phyloP scores from a whole-genome alignment of 2,888 invertebrate genomes.

The Ophion obscuratus region DNA sequence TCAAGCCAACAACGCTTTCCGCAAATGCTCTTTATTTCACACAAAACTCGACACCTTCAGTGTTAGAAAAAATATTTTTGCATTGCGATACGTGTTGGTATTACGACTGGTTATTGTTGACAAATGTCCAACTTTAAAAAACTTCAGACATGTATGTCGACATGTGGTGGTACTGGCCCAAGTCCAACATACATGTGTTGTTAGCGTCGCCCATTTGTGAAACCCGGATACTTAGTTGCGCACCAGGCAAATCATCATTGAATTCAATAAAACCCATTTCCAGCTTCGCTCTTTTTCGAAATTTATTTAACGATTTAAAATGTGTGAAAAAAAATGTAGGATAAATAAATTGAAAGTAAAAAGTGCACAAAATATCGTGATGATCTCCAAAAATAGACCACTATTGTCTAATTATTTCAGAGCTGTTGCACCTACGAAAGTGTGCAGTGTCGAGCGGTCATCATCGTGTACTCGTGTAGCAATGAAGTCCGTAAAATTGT shows the following conservation, averaged over 20 bases:
- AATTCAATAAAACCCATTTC: neutral
- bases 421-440: conserved; percentile 52
- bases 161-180: too few species aligned
- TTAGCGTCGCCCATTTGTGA: too few species aligned
- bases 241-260: neutral
- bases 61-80: too few species aligned
- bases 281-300: neutral
- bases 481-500: conserved; percentile 77
- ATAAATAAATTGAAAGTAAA: conserved; percentile 2
- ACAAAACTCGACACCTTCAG: too few species aligned
- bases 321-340: neutral
- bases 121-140: too few species aligned
- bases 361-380: conserved; percentile 9
- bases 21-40: too few species aligned
- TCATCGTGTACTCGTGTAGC: conserved; percentile 45
- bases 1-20: too few species aligned
- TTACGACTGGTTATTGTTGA: too few species aligned
- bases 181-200: too few species aligned
- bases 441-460: conserved; percentile 40
- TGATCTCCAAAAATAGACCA: conserved; percentile 62
- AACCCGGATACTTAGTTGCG: too few species aligned
- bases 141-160: too few species aligned
- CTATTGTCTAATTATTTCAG: conserved; percentile 68
- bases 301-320: neutral
- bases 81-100: too few species aligned